These are phyloP conservation scores for Decapterus maruadsi DNA, from an alignment of 2,797 vertebrate species.

Conservation along the genomic window DNA sequence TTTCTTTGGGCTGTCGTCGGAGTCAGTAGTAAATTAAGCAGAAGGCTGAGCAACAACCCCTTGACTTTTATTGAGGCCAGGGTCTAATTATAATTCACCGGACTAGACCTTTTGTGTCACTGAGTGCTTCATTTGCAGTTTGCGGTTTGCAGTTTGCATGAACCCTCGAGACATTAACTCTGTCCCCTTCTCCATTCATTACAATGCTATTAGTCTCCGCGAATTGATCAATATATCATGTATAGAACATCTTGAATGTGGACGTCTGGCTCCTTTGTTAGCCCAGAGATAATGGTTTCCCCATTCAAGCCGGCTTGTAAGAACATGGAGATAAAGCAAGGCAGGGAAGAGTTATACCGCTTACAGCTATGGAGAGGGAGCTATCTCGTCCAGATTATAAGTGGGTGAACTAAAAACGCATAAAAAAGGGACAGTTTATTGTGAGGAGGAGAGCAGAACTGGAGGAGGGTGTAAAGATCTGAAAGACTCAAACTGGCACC, in stretches of 20 bases:
- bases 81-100: constrained; percentile 90
- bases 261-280: constrained; percentile 94
- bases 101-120: constrained; percentile 89
- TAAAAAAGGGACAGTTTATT: constrained; percentile 80
- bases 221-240: constrained; percentile 98
- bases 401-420: constrained; percentile 84
- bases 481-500: constrained; percentile 67
- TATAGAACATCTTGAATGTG: constrained; percentile 95
- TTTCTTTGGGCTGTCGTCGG: constrained; percentile 82
- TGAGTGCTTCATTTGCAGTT: constrained; percentile 91
- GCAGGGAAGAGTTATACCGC: constrained; percentile 90
- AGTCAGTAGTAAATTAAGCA: constrained; percentile 87
- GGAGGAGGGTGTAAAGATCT: constrained; percentile 77
- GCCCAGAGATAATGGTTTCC: constrained; percentile 93
- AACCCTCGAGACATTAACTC: constrained; percentile 91
- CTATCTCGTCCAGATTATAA: constrained; percentile 89
- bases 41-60: constrained; percentile 83
- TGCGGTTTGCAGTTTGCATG: constrained; percentile 90
- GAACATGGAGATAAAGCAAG: constrained; percentile 96
- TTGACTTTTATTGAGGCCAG: constrained; percentile 91
- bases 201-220: constrained; percentile 91
- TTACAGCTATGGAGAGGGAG: constrained; percentile 86
- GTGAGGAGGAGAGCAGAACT: constrained; percentile 64
- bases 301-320: constrained; percentile 96
- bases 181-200: constrained; percentile 89